Base-by-base conservation (phyloP, 2,888 invertebrate species). In the Molorchus minor region DNA sequence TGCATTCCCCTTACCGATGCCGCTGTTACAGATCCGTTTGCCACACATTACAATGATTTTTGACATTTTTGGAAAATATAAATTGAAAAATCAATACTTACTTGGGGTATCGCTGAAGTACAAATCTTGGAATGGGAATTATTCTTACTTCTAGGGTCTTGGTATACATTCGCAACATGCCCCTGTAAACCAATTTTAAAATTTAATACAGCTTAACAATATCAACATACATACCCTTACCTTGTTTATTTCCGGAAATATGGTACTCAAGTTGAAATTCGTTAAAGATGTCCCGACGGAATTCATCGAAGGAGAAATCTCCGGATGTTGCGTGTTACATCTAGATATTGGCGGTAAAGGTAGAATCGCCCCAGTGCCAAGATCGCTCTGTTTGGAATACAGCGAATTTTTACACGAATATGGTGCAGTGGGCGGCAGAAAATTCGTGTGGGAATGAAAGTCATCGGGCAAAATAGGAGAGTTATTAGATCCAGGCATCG, bases 251-350 rank as follows among this genome's bases (percentile, higher is more conserved):
- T 93, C 93, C 1, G 93, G 93, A 78, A 92, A 92, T 71, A 93
- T 91, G 0, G 92, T 89, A 72, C 91, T 91, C 36, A 93, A 82
- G 80, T 92, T 92, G 75, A 93, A 93, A 77, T 92, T 93, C 1
- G 92, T 89, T 29, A 88, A 79, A 53, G 85, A 84, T 3, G 83
- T 84, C 30, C 85, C 84, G 8, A 71, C 75, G 16, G 74, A 71
- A 56, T 74, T 75, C 17, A 72, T 71, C 5, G 76, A 70, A 2
- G 78, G 75, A 0, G 79, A 74, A 36, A 77, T 71, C 52, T 80
- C 78, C 0, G 78, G 73, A 67, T 77, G 76, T 55, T 77, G 78
- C 12, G 75, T 70, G 35, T 62, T 68, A 56, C 56, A 67, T 53
- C 64, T 61, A 12, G 67, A 64, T 35, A 73, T 71, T 3, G 75